These are phyloP conservation scores for Terebella lapidaria DNA, from an alignment of 2,888 invertebrate species.

Conservation along the genomic window DNA sequence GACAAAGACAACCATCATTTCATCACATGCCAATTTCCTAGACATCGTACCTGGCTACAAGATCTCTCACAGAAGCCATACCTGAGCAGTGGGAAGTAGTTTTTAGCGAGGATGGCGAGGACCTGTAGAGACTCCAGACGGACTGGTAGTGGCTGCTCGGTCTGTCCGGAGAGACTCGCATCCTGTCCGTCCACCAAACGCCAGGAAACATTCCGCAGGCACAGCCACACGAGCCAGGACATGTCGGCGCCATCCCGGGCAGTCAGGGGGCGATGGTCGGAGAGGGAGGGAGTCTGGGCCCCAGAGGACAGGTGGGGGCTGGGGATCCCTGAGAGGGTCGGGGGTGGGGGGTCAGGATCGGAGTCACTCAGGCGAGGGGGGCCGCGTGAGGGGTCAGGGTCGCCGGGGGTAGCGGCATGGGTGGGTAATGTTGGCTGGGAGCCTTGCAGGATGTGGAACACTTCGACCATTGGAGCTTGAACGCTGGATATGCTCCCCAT, in stretches of 20 bases:
- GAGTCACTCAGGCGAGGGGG: too few relatives aligned
- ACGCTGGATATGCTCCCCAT: slow-evolving; percentile 49
- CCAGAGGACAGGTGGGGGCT: slow-evolving; percentile 1
- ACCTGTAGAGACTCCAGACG: slow-evolving; percentile 73
- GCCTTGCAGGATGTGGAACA: slow-evolving; percentile 24
- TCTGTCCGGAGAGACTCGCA: not conserved
- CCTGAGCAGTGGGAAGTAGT: slow-evolving; percentile 53
- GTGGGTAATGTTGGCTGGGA: too few relatives aligned
- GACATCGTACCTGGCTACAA: too few relatives aligned
- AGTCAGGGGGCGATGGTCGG: not conserved
- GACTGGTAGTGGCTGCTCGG: slow-evolving; percentile 60
- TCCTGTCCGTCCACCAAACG: slow-evolving; percentile 15
- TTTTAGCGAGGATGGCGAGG: slow-evolving; percentile 46
- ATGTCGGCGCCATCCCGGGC: not conserved
- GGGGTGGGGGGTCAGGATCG: too few relatives aligned
- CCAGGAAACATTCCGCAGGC: slow-evolving; percentile 43
- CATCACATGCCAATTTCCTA: too few relatives aligned
- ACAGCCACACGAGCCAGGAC: slow-evolving; percentile 47
- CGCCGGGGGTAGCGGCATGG: too few relatives aligned
- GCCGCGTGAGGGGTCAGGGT: too few relatives aligned
- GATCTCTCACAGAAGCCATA: slow-evolving; percentile 27
- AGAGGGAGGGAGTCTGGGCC: not conserved
- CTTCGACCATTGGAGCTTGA: slow-evolving; percentile 50
- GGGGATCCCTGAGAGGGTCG: too few relatives aligned
- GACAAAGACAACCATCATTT: too few relatives aligned